Evolutionary conservation across 2,113 vertebrate species (phyloP), one percentile per base, ranked within the genome.

Genomic region (Ascaphus truei): DNA sequence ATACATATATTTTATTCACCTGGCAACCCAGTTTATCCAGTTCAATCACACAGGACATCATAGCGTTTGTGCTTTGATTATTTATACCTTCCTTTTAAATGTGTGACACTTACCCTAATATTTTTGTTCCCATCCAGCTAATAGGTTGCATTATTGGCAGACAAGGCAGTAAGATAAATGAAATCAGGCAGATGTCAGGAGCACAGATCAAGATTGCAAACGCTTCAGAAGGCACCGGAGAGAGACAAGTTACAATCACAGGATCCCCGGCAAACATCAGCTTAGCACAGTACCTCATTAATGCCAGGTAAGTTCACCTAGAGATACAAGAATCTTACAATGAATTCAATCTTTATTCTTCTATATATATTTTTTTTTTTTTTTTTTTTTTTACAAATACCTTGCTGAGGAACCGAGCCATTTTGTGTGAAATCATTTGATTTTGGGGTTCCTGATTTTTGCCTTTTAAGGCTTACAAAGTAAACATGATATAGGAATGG

Each of bases 111-210:
- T 77, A 82, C 78, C 66, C 77, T 61, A 53, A 65, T 15, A 22
- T 77, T 67, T 80, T 75, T 81, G 67, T 81, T 73, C 82, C 67
- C 1, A 71, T 83, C 75, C 80, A 96, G 94, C 88, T 96, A 87
- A 95, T 96, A 87, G 94, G 94, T 83, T 96, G 94, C 89, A 96
- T 96, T 88, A 96, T 96, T 90, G 94, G 94, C 85, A 91, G 94
- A 90, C 94, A 96, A 92, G 94, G 94, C 86, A 96, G 90, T 81
- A 96, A 96, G 89, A 96, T 96, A 88, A 96, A 96, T 90, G 94
- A 96, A 90, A 96, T 96, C 80, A 94, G 94, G 79, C 94, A 96
- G 87, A 94, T 95, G 89, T 96, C 94, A 77, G 94, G 94, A 82
- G 94, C 94, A 27, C 94, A 96, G 89, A 96, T 96, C 88, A 96